These are phyloP conservation scores for Harpalus rufipes DNA, from an alignment of 2,888 invertebrate genomes.

Conservation along the genomic window DNA sequence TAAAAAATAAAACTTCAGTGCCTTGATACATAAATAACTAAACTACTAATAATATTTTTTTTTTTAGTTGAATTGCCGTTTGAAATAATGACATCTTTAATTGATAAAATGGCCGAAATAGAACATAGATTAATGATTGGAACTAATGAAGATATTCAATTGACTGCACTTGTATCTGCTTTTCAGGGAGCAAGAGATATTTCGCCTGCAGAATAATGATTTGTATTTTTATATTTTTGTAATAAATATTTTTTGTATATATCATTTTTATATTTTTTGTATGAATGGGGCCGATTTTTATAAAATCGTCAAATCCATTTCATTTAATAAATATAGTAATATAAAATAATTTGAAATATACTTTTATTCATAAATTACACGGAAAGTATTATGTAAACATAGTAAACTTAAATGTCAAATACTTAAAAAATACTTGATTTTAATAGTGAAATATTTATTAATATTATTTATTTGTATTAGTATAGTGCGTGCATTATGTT, in stretches of 20 bases:
- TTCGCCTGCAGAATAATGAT: constrained; percentile 72
- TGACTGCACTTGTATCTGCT: constrained; percentile 92
- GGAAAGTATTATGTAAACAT: constrained; percentile 8
- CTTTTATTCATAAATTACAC: too few species aligned
- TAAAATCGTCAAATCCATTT: too few species aligned
- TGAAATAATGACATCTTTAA: constrained; percentile 86
- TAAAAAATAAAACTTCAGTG: too few species aligned
- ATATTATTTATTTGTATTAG: constrained; percentile 1
- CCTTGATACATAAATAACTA: too few species aligned
- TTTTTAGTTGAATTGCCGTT: constrained; percentile 90
- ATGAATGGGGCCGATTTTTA: too few species aligned
- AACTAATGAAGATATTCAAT: constrained; percentile 93
- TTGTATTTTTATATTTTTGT: constrained; percentile 41
- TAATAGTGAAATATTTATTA: neutral
- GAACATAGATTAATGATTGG: constrained; percentile 93
- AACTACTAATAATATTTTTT: constrained; percentile 16
- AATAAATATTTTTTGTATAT: constrained; percentile 27
- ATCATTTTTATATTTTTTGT: neutral
- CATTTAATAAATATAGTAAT: too few species aligned
- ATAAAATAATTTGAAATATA: too few species aligned
- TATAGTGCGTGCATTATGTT: constrained; percentile 52
- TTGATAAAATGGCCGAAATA: constrained; percentile 93
- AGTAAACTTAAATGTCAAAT: constrained; percentile 15
- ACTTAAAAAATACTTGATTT: neutral
- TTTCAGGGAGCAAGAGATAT: constrained; percentile 88